Percentiles rank a stretch among this genome's conserved stretches.
Conservation (phyloP, 2,113 vertebrate species). For the Tachysurus vachellii region DNA sequence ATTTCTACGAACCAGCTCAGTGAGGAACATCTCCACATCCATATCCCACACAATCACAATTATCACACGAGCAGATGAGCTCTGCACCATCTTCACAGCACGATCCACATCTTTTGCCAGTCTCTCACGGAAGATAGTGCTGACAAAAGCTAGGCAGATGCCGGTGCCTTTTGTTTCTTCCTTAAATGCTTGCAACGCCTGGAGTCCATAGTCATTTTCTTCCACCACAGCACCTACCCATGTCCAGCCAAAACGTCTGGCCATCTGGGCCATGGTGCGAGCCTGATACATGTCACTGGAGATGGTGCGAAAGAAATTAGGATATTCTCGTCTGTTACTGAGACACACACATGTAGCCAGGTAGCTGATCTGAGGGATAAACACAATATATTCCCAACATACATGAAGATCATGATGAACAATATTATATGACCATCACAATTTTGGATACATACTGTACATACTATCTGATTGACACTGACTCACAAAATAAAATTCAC, state of each 20-base stretch:
- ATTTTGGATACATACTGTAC: background rate
- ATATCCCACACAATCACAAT: conserved; percentile 70
- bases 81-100: conserved; percentile 64
- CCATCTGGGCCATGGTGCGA: conserved; percentile 67
- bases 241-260: conserved; percentile 67
- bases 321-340: conserved; percentile 67
- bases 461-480: background rate
- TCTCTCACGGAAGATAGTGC: conserved; percentile 63
- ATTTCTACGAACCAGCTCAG: conserved; percentile 65
- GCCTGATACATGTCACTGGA: conserved; percentile 75
- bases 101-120: conserved; percentile 62
- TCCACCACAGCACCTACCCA: conserved; percentile 69
- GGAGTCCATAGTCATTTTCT: conserved; percentile 68
- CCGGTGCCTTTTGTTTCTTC: conserved; percentile 62
- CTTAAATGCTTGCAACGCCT: conserved; percentile 66
- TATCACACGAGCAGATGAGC: conserved; percentile 68
- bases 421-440: too few species aligned
- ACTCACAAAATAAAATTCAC: background rate
- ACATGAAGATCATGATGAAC: background rate
- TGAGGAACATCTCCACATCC: conserved; percentile 67
- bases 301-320: conserved; percentile 77
- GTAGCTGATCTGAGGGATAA: conserved; percentile 71
- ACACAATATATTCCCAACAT: background rate
- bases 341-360: conserved; percentile 72
- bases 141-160: conserved; percentile 72